Evolutionary conservation across 2,888 invertebrate genomes (phyloP).

Genomic region (Junonia oenone): DNA sequence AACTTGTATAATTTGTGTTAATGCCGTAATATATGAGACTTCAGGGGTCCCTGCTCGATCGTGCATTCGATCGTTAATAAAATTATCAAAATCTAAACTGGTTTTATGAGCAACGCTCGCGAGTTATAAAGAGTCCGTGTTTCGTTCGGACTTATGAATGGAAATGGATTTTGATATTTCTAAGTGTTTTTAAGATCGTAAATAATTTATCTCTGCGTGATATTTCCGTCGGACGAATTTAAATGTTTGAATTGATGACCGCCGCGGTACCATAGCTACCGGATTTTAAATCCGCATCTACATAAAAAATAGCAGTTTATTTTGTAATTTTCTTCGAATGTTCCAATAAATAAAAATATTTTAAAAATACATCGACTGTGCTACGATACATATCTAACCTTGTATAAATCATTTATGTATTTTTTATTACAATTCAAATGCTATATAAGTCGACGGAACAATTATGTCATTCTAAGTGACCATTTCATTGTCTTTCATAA

Average conservation of each 20-base stretch:
- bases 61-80: slow-evolving; percentile 76
- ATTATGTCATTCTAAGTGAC: slow-evolving; percentile 20
- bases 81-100: slow-evolving; percentile 79
- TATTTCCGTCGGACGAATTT: slow-evolving; percentile 73
- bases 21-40: slow-evolving; percentile 77
- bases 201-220: slow-evolving; percentile 76
- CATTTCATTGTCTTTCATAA: slow-evolving; percentile 23
- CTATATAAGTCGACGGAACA: slow-evolving; percentile 14
- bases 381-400: neutral
- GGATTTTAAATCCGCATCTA: slow-evolving; percentile 60
- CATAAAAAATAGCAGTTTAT: slow-evolving; percentile 41
- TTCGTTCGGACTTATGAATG: slow-evolving; percentile 72
- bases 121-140: slow-evolving; percentile 55
- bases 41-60: slow-evolving; percentile 61
- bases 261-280: slow-evolving; percentile 63
- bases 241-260: slow-evolving; percentile 61
- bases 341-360: slow-evolving; percentile 28
- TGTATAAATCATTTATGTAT: slow-evolving; percentile 10
- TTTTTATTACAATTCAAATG: slow-evolving; percentile 8
- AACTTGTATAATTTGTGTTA: slow-evolving; percentile 79
- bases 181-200: slow-evolving; percentile 75
- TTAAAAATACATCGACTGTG: slow-evolving; percentile 22
- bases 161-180: slow-evolving; percentile 76
- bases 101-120: slow-evolving; percentile 71
- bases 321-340: slow-evolving; percentile 37